Evolutionary conservation across 2,888 invertebrate species (phyloP).

Genomic region (Cremastinae sp.): DNA sequence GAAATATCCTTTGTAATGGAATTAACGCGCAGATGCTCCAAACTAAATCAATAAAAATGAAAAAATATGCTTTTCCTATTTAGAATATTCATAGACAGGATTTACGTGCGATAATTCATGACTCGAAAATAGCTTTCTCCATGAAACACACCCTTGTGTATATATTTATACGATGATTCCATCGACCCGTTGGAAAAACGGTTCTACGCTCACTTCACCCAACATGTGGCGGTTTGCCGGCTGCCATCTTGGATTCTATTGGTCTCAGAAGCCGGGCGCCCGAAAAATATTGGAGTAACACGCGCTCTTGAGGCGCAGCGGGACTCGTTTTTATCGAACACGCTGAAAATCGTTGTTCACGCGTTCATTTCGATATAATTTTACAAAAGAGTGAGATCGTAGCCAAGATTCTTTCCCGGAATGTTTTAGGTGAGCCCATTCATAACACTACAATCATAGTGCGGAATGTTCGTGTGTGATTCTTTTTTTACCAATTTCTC

Average conservation of each 20-base stretch:
- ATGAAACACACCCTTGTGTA: conserved; percentile 29
- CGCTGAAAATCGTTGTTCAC: conserved; percentile 64
- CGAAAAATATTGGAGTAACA: conserved; percentile 76
- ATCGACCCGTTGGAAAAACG: conserved; percentile 62
- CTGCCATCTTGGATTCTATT: conserved; percentile 91
- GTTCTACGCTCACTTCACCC: conserved; percentile 75
- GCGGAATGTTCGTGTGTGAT: conserved; percentile 70
- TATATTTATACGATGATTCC: conserved; percentile 56
- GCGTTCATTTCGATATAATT: conserved; percentile 65
- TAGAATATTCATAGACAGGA: too few relatives aligned
- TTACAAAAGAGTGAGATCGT: conserved; percentile 65
- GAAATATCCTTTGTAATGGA: too few relatives aligned
- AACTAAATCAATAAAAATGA: too few relatives aligned
- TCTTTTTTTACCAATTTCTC: conserved; percentile 61
- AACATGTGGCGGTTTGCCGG: conserved; percentile 85
- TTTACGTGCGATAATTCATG: too few relatives aligned
- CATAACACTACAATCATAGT: conserved; percentile 33
- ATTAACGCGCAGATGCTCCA: too few relatives aligned
- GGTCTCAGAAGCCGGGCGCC: conserved; percentile 87
- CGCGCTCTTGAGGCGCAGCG: conserved; percentile 74
- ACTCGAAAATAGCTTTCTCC: background rate
- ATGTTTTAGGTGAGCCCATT: conserved; percentile 85
- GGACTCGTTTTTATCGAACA: conserved; percentile 62
- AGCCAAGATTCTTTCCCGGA: conserved; percentile 84
- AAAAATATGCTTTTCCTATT: too few relatives aligned